Evolutionary conservation across 1,140 invertebrate species (phyloP), one percentile per base, ranked within the genome.

Genomic region (Pectinophora gossypiella): DNA sequence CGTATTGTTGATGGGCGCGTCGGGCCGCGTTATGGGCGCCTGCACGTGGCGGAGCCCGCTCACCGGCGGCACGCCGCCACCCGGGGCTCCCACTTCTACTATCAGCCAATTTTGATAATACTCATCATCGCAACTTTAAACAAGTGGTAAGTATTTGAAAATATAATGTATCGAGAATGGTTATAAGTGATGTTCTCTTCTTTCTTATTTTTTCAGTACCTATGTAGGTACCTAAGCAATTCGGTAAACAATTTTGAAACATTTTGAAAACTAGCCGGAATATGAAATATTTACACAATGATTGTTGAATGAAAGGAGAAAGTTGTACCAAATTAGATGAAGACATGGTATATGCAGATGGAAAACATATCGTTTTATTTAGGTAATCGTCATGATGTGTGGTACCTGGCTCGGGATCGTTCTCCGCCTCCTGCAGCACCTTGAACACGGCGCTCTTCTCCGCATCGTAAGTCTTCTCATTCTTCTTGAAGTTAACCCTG

Each of bases 401-500:
- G n/a, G 57, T 91, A 96, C 94, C 94, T 77, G 93, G 93, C 51
- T 92, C 91, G 49, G 95, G 94, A 72, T 95, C 94, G 63, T 93
- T 94, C 76, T 97, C 94, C 55, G 94, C 94, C 85, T 97, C 96
- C 74, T 96, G 94, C 38, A 98, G 91, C 91, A 97, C 96, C 85
- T 95, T 96, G 82, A 96, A 95, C 2, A 98, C 96, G 68, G 96
- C 96, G 64, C 96, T 97, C 64, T 95, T 95, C 62, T 93, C 92
- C 7, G 94, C 91, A 72, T 96, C 93, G 88, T 96, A 97, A 48
- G 93, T 92, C 78, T 94, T 96, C 80, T 97, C 96, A 76, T 97
- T 97, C 87, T 97, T 97, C 91, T 97, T 97, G 87, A 98, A 98
- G 85, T 98, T 97, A 6, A 97, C 96, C 56, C 96, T 97, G 85